Percentiles rank a stretch among this genome's conserved stretches.
phyloP scores from a whole-genome alignment of 2,113 vertebrate genomes.

The Sceloporus undulatus region DNA sequence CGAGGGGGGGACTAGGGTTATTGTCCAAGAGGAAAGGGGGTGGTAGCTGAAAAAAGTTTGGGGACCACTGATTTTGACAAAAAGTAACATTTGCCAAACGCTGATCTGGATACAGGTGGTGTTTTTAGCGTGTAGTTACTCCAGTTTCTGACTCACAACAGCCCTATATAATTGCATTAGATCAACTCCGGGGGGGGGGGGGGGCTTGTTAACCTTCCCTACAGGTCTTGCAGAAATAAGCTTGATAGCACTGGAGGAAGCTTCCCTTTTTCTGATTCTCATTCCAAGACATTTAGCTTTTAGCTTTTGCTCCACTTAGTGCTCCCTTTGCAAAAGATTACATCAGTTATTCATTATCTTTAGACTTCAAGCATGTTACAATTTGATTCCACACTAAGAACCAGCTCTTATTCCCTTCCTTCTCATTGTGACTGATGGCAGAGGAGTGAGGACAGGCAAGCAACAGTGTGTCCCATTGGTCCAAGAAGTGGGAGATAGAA shows the following conservation, averaged over 20 bases:
- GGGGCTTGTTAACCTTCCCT: slow-evolving; percentile 35
- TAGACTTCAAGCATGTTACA: slow-evolving; percentile 43
- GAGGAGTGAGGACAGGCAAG: neutral
- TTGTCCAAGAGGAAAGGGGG: no score
- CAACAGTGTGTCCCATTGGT: neutral
- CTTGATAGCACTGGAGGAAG: neutral
- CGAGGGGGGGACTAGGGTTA: no score
- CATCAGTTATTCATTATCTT: slow-evolving; percentile 38
- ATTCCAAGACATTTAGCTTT: slow-evolving; percentile 30
- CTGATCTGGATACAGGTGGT: slow-evolving; percentile 9
- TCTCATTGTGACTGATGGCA: neutral
- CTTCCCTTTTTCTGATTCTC: slow-evolving; percentile 38
- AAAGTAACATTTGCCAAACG: neutral
- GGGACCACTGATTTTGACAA: neutral
- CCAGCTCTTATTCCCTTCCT: slow-evolving; percentile 12
- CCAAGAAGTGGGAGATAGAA: neutral
- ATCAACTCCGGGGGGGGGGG: slow-evolving; percentile 27
- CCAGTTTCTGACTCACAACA: slow-evolving; percentile 27
- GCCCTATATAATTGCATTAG: slow-evolving; percentile 35
- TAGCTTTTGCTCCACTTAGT: neutral
- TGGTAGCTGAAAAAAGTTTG: no score
- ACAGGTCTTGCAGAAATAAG: slow-evolving; percentile 26
- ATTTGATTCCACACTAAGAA: slow-evolving; percentile 1
- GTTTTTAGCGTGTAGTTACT: slow-evolving; percentile 1
- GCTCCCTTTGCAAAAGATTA: slow-evolving; percentile 25